Percentiles rank a stretch among this genome's conserved stretches.
These are phyloP conservation scores for Paraescarpia echinospica DNA, from an alignment of 1,140 invertebrate genomes.

Conservation along the genomic window DNA sequence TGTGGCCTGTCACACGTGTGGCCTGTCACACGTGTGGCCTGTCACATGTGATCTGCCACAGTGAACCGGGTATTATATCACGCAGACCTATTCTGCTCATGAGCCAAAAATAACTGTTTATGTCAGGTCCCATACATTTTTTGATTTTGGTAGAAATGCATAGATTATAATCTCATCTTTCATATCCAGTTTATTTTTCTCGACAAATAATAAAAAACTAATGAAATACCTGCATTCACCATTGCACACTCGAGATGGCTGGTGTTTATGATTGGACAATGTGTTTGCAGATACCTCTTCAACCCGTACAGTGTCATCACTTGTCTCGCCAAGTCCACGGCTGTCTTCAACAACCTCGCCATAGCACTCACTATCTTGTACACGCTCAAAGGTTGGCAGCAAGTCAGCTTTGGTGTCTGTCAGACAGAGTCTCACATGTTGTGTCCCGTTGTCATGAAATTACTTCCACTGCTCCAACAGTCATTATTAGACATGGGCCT, in stretches of 20 bases:
- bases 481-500: not conserved
- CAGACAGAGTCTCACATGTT: slow-evolving; percentile 10
- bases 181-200: too few relatives aligned
- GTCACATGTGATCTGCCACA: too few relatives aligned
- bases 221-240: too few relatives aligned
- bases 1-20: too few relatives aligned
- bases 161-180: too few relatives aligned
- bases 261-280: slow-evolving; percentile 17
- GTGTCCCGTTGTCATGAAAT: not conserved
- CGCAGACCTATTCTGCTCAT: too few relatives aligned
- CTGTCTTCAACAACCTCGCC: slow-evolving; percentile 78
- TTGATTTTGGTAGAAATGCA: too few relatives aligned
- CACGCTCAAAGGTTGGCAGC: slow-evolving; percentile 66
- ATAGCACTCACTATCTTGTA: slow-evolving; percentile 64
- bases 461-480: not conserved
- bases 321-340: slow-evolving; percentile 89
- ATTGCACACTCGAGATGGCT: slow-evolving; percentile 20
- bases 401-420: slow-evolving; percentile 29
- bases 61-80: too few relatives aligned
- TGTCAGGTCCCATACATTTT: too few relatives aligned
- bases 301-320: slow-evolving; percentile 90
- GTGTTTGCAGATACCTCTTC: slow-evolving; percentile 79
- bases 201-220: too few relatives aligned
- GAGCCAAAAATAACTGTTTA: too few relatives aligned
- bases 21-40: too few relatives aligned